Percentiles rank a stretch among this genome's conserved stretches.
Conservation (phyloP, 2,888 invertebrate species). For the Achlya flavicornis region DNA sequence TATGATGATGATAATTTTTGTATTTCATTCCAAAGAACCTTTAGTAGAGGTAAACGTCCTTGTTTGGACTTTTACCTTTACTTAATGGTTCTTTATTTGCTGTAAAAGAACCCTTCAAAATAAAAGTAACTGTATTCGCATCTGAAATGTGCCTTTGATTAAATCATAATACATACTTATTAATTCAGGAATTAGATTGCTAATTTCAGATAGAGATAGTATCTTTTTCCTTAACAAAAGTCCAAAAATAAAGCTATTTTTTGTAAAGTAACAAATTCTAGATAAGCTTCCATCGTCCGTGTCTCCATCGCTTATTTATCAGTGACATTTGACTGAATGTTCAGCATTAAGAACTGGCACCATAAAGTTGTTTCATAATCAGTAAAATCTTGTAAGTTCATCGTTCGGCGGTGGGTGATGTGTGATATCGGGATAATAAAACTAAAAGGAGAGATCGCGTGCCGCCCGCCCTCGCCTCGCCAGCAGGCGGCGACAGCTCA, state of each 20-base stretch:
- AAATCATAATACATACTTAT: too few species aligned
- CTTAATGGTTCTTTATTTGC: too few species aligned
- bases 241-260: neutral
- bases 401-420: constrained; percentile 49
- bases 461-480: constrained; percentile 47
- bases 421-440: constrained; percentile 36
- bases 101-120: too few species aligned
- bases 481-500: constrained; percentile 9
- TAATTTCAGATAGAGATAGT: neutral
- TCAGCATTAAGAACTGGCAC: neutral
- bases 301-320: neutral
- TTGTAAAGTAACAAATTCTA: neutral
- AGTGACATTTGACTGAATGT: neutral
- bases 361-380: constrained; percentile 9
- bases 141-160: too few species aligned
- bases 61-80: too few species aligned
- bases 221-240: neutral
- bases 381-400: constrained; percentile 59
- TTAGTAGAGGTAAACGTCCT: too few species aligned
- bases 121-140: too few species aligned
- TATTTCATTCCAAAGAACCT: too few species aligned
- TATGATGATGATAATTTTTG: too few species aligned
- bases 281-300: neutral
- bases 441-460: constrained; percentile 52
- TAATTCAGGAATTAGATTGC: neutral